Base-by-base conservation (phyloP, 2,888 invertebrate species). In the Ichneumoninae sp. region DNA sequence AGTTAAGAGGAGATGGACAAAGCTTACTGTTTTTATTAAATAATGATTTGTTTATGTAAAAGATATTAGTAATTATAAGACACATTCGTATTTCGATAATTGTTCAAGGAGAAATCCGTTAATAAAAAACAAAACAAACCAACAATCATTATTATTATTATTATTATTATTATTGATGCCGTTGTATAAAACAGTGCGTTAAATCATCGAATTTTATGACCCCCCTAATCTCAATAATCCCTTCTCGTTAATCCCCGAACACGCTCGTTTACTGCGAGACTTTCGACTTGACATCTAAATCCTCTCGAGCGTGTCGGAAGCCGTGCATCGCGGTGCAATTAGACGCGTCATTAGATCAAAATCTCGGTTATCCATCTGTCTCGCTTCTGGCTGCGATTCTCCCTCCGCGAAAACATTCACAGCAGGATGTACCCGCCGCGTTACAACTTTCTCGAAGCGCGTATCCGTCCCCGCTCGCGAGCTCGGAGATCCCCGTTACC, bases 271-370 rank as follows among this genome's bases (percentile, higher is more conserved):
- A 79, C 74, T 40, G 16, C 62, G 52, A 66, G 76, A 71, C 71
- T 71, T 76, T 62, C n/a, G 30, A 76, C 66, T 72, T 52, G 82
- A 80, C 79, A 68, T 72, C 82, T 52, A 80, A 47, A 82, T 84
- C 66, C 82, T 76, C 75, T 47, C 68, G 60, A 72, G 79, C 60
- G 44, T 76, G 50, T 62, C 66, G 40, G 44, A 26, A 30, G 54
- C 70, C 60, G 70, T 54, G 54, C 75, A 52, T 44, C 47, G 5
- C 30, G 62, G 57, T 83, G 76, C 84, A 84, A 84, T 84, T 84
- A 84, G 79, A 84, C 82, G 84, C 82, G 82, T 84, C 84, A 84
- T 84, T 84, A 84, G 82, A 82, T 84, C 82, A 74, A 84, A 84
- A 84, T 82, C 84, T 82, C 79, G 79, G 82, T 50, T 79, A 66